Conservation (phyloP, 2,888 invertebrate species). For the Halocaridina rubra region DNA sequence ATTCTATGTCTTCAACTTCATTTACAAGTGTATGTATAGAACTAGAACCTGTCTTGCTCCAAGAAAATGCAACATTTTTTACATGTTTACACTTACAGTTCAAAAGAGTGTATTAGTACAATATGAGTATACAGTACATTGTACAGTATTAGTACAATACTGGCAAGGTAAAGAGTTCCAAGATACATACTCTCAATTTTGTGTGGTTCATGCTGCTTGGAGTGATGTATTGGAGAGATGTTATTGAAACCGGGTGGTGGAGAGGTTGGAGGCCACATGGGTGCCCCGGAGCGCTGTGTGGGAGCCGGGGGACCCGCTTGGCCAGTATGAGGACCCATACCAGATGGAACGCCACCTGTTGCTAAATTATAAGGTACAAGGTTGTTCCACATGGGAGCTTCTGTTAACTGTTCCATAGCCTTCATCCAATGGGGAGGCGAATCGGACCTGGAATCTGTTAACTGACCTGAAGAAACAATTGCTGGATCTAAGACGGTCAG, state of each 20-base stretch:
- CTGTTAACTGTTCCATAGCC: constrained; percentile 45
- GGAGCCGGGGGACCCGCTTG: constrained; percentile 42
- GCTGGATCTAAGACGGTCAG: constrained; percentile 95
- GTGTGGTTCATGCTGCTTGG: constrained; percentile 60
- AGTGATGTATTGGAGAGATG: constrained; percentile 55
- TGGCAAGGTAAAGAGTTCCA: background rate
- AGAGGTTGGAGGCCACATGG: constrained; percentile 63
- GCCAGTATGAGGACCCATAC: constrained; percentile 31
- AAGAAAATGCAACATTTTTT: too few species aligned
- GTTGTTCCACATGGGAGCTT: constrained; percentile 45
- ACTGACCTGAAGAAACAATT: constrained; percentile 77
- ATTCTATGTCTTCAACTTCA: too few species aligned
- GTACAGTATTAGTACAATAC: background rate
- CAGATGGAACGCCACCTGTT: constrained; percentile 27
- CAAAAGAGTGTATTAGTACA: too few species aligned
- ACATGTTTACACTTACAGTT: too few species aligned
- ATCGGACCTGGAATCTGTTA: constrained; percentile 62
- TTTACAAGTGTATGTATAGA: too few species aligned
- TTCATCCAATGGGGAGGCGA: constrained; percentile 63
- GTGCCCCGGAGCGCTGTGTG: constrained; percentile 56
- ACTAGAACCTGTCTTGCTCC: too few species aligned
- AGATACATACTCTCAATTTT: constrained; percentile 60
- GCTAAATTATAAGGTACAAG: constrained; percentile 39
- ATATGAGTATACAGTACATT: background rate
- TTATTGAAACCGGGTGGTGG: constrained; percentile 63